Percentiles rank a stretch among this genome's conserved stretches.
Conservation (phyloP, 2,888 invertebrate genomes). For the Drosophila pullipes region DNA sequence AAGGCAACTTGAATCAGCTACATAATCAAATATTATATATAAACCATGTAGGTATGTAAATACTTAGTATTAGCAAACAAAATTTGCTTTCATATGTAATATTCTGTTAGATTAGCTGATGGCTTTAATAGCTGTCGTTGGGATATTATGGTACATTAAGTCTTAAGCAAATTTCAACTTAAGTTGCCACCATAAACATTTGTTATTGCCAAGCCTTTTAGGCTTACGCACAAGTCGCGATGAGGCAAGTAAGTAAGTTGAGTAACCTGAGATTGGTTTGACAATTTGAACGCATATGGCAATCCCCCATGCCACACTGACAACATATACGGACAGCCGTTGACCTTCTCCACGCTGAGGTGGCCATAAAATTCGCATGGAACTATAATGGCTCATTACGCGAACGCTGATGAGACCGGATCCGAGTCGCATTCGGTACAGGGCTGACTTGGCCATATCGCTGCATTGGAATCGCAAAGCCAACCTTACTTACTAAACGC, state of each 20-base stretch:
- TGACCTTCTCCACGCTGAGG: constrained; percentile 8
- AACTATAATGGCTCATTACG: constrained; percentile 73
- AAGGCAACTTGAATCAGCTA: background rate
- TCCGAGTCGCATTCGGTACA: constrained; percentile 24
- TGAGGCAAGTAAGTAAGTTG: constrained; percentile 13
- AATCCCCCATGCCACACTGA: constrained; percentile 54
- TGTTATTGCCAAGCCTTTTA: constrained; percentile 25
- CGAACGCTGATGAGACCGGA: constrained; percentile 58
- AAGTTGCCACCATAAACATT: constrained; percentile 44
- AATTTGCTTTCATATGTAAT: background rate
- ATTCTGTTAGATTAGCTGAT: background rate
- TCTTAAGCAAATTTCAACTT: background rate
- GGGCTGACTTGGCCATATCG: constrained; percentile 53
- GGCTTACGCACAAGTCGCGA: constrained; percentile 52
- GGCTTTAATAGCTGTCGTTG: background rate
- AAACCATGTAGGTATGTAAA: background rate
- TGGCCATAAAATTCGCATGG: constrained; percentile 51
- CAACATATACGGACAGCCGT: constrained; percentile 66
- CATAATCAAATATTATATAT: background rate
- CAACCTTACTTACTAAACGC: constrained; percentile 37
- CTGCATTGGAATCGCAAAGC: constrained; percentile 46
- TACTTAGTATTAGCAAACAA: background rate
- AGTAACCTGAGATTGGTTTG: constrained; percentile 52
- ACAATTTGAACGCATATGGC: constrained; percentile 26
- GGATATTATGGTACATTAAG: background rate